These are phyloP conservation scores for Heliocidaris erythrogramma DNA, from an alignment of 35 echinoderm and acorn worm genomes.

Conservation along the genomic window DNA sequence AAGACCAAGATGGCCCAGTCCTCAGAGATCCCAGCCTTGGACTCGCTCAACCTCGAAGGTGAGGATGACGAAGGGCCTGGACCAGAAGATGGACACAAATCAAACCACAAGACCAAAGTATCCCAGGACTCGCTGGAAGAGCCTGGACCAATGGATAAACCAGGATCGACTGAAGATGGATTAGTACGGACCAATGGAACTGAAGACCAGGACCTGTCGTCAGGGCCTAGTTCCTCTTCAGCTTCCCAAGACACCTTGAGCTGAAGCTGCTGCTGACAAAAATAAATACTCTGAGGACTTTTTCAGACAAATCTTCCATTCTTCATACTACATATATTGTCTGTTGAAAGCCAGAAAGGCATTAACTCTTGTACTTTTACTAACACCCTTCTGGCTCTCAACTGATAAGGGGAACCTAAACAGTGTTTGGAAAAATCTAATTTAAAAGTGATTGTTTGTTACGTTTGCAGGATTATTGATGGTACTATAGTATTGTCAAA, in stretches of 20 bases:
- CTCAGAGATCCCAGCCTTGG: not conserved
- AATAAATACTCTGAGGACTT: not conserved
- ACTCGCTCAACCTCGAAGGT: constrained; percentile 21
- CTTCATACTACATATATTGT: too few relatives aligned
- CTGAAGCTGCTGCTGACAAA: not conserved
- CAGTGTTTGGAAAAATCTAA: too few relatives aligned
- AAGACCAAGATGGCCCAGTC: constrained; percentile 51
- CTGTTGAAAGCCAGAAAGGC: too few relatives aligned
- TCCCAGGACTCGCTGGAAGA: constrained; percentile 15
- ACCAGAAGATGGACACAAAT: constrained; percentile 26
- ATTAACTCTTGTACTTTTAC: too few relatives aligned
- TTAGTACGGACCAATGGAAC: not conserved
- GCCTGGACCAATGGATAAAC: not conserved
- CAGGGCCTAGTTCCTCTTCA: not conserved
- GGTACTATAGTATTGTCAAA: too few relatives aligned
- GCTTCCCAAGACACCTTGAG: not conserved
- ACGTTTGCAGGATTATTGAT: too few relatives aligned
- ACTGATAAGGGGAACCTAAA: too few relatives aligned
- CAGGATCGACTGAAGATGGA: not conserved
- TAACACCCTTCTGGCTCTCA: too few relatives aligned
- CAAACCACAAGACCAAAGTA: not conserved
- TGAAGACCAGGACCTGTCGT: constrained; percentile 17
- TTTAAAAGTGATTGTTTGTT: too few relatives aligned
- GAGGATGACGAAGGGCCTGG: not conserved
- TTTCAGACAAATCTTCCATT: too few relatives aligned